These are phyloP conservation scores for Romanogobio albipinnatus DNA, from an alignment of 2,113 vertebrate genomes.

Conservation along the genomic window DNA sequence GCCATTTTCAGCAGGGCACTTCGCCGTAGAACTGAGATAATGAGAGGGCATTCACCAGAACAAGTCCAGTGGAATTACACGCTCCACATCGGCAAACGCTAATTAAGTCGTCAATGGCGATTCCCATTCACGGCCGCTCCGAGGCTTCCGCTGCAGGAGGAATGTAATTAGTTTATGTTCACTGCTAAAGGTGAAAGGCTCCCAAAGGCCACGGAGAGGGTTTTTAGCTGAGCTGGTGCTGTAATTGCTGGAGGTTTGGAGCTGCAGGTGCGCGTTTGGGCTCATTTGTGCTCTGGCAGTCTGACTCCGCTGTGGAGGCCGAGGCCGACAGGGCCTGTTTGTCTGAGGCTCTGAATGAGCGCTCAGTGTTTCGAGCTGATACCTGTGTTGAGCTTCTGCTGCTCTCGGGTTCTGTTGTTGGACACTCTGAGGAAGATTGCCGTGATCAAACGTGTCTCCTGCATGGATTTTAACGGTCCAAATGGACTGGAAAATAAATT, in stretches of 20 bases:
- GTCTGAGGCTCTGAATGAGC: conserved; percentile 71
- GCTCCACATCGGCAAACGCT: conserved; percentile 65
- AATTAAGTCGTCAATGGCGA: conserved; percentile 73
- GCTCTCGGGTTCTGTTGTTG: not conserved
- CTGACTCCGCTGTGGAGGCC: conserved; percentile 68
- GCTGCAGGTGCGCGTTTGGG: conserved; percentile 83
- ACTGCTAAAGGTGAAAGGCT: conserved; percentile 82
- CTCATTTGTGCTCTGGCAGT: conserved; percentile 81
- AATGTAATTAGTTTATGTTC: conserved; percentile 89
- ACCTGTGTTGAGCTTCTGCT: conserved; percentile 22
- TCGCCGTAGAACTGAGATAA: conserved; percentile 66
- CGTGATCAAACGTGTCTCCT: not conserved
- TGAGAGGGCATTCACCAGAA: conserved; percentile 61
- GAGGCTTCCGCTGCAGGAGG: conserved; percentile 67
- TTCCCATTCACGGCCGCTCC: conserved; percentile 63
- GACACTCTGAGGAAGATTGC: not conserved
- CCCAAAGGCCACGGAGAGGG: conserved; percentile 70
- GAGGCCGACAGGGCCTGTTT: conserved; percentile 78
- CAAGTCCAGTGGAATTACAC: conserved; percentile 61
- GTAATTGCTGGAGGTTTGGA: conserved; percentile 82
- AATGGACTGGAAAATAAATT: not conserved
- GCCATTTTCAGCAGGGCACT: conserved; percentile 60
- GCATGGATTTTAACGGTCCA: not conserved
- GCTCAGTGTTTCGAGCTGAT: conserved; percentile 32
- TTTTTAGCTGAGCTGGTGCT: conserved; percentile 69